Evolutionary conservation across 2,113 vertebrate genomes (phyloP).

Genomic region (Urocynchramus pylzowi): DNA sequence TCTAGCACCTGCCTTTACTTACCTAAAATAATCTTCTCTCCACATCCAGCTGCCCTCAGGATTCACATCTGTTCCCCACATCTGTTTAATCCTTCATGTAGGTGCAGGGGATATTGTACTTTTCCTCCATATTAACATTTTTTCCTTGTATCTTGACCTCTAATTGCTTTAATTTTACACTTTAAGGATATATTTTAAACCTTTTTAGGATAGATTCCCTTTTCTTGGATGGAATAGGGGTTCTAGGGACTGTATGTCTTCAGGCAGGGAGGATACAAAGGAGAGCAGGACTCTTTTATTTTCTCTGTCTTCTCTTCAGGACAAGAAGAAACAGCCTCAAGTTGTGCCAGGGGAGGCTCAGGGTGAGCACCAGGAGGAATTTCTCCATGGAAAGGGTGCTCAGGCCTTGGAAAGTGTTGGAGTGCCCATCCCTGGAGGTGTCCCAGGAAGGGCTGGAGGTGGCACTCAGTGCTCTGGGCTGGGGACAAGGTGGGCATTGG

Average conservation of each 20-base stretch:
- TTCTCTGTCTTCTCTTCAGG: neutral
- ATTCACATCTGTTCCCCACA: neutral
- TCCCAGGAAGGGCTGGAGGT: neutral
- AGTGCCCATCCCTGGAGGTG: neutral
- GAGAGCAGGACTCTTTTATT: neutral
- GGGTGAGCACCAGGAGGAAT: fast-evolving
- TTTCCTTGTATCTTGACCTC: neutral
- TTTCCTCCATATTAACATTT: neutral
- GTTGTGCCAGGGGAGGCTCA: neutral
- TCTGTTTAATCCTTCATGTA: neutral
- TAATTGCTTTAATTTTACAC: neutral
- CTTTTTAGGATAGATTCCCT: neutral
- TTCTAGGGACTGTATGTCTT: neutral
- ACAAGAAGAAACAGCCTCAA: fast-evolving
- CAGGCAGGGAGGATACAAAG: neutral
- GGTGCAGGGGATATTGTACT: neutral
- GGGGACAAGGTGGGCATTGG: neutral
- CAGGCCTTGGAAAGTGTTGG: neutral
- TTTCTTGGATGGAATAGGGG: neutral
- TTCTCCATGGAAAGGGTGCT: neutral
- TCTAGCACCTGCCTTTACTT: neutral
- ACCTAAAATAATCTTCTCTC: neutral
- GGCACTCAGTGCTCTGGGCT: neutral
- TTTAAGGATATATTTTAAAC: neutral
- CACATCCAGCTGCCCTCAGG: neutral